Percentiles rank a stretch among this genome's conserved stretches.
Evolutionary conservation across 2,888 invertebrate species (phyloP).

Genomic region (Pasiphila rectangulata): DNA sequence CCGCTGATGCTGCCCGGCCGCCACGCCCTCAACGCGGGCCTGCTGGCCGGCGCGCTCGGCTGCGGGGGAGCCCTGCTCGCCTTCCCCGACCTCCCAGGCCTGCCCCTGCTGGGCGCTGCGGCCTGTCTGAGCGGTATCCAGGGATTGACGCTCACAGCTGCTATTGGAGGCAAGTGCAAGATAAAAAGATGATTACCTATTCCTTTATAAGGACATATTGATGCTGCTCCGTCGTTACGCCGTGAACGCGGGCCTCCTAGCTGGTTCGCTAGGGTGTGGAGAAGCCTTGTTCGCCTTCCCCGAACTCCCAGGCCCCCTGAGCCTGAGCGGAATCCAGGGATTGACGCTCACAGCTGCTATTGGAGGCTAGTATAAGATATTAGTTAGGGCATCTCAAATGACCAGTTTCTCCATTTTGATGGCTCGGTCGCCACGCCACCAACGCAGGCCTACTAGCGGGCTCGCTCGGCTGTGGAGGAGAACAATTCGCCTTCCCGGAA

Average conservation of each 20-base stretch:
- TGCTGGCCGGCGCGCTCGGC: conserved; percentile 85
- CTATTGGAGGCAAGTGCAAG: conserved; percentile 96
- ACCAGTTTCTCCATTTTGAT: too few relatives aligned
- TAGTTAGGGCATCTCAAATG: too few relatives aligned
- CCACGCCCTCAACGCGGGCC: conserved; percentile 86
- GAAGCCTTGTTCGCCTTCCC: conserved; percentile 83
- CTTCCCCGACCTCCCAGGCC: conserved; percentile 83
- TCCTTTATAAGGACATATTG: too few relatives aligned
- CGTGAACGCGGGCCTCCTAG: too few relatives aligned
- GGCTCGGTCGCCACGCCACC: conserved; percentile 89
- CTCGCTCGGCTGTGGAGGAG: conserved; percentile 87
- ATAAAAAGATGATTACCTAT: too few relatives aligned
- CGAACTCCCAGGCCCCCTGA: conserved; percentile 84
- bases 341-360: conserved; percentile 93
- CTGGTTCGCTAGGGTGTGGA: conserved; percentile 87
- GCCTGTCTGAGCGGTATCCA: conserved; percentile 89
- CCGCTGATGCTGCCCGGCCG: conserved; percentile 91
- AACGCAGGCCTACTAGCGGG: conserved; percentile 85
- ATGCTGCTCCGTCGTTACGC: too few relatives aligned
- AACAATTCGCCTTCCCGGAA: conserved; percentile 81
- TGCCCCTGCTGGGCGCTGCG: conserved; percentile 87
- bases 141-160: conserved; percentile 93
- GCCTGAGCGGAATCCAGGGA: conserved; percentile 90
- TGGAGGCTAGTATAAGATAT: too few relatives aligned
- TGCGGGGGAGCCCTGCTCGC: conserved; percentile 85